Conservation (phyloP, 2,113 vertebrate species). For the Paedocypris sp. region DNA sequence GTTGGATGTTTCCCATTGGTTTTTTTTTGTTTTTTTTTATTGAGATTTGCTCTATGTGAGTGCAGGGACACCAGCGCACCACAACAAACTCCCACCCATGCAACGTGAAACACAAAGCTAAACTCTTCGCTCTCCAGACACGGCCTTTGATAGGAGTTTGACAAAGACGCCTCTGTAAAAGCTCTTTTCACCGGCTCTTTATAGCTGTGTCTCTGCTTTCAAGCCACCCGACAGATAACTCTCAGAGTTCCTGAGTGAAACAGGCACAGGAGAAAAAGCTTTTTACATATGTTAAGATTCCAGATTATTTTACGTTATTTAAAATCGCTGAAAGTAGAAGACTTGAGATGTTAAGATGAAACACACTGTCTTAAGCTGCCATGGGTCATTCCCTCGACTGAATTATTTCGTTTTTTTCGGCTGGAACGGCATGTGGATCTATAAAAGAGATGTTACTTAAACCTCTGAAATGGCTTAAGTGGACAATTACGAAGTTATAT, state of each 20-base stretch:
- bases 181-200: conserved; percentile 38
- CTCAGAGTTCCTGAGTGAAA: conserved; percentile 46
- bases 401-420: background rate
- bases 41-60: background rate
- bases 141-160: conserved; percentile 50
- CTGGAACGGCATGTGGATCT: background rate
- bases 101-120: conserved; percentile 42
- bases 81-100: conserved; percentile 42
- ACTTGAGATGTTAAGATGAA: background rate
- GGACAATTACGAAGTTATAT: conserved; percentile 20
- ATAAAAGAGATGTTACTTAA: conserved; percentile 10
- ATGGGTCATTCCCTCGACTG: background rate
- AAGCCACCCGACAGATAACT: conserved; percentile 51
- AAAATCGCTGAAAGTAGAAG: background rate
- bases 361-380: background rate
- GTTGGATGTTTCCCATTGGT: background rate
- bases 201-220: conserved; percentile 44
- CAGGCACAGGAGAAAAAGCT: conserved; percentile 32
- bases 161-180: conserved; percentile 52
- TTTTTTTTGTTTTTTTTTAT: too few species aligned
- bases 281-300: conserved; percentile 27
- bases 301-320: conserved; percentile 13
- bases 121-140: conserved; percentile 44
- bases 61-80: background rate
- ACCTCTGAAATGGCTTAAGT: conserved; percentile 20